Base-by-base conservation (phyloP, 2,797 vertebrate genomes). In the Nannoperca obscura region DNA sequence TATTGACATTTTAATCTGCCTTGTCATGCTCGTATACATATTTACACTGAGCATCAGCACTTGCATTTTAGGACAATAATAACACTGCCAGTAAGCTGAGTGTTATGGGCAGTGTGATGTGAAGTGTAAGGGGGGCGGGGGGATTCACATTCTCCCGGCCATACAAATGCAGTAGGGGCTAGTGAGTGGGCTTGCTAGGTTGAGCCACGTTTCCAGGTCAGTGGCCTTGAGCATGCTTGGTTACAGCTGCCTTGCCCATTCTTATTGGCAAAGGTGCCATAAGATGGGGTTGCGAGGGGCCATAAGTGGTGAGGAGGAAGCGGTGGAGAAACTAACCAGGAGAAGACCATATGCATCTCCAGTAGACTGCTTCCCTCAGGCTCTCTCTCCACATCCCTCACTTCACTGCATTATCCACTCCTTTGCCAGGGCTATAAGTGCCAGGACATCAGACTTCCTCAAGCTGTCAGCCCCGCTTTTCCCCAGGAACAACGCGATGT, bases 181-280 rank as follows among this genome's bases (percentile, higher is more conserved):
- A 86, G 88, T 91, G 92, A 94, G 89, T 92, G 87, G 89, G 91
- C 91, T 92, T 88, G 88, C 90, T 88, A 90, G 88, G 91, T 93
- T 91, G 86, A 89, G 81, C 91, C 87, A 86, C 84, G 59, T 93
- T 95, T 95, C 94, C 94, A 94, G 94, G 94, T 95, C 95, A 95
- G 90, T 88, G 92, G 91, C 92, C 94, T 95, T 95, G 88, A 94
- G 89, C 93, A 94, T 93, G 94, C 93, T 91, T 94, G 90, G 93
- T 91, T 95, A 93, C 91, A 92, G 91, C 91, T 93, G 93, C 93
- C 90, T 92, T 91, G 88, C 82, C 88, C 88, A 90, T 90, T 91
- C 87, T 90, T 92, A 91, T 91, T 89, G 91, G 94, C 90, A 86
- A 89, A 94, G 90, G 93, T 94, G 91, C 92, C 88, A 91, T 89